Evolutionary conservation across 2,113 vertebrate genomes (phyloP), one percentile per base, ranked within the genome.

Genomic region (Xenopus borealis): DNA sequence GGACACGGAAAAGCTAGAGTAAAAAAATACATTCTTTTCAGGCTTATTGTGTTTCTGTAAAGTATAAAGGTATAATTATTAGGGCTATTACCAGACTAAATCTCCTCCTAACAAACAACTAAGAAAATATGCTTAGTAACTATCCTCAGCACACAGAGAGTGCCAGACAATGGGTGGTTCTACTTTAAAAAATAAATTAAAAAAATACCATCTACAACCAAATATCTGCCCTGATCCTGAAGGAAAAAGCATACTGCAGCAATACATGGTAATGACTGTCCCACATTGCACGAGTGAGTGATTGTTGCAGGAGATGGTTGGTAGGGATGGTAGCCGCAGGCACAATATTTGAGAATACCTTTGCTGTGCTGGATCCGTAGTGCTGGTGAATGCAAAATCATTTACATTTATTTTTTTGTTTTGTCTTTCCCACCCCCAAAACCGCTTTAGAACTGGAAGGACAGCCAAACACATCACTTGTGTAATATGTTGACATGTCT

Each of bases 1-100:
- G 59, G 59, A 57, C 62, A 77, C 50, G 47, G 61, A 62, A 61
- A 63, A 77, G 66, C 61, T 70, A 70, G 74, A 69, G 67, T 77
- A 77, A 77, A 77, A 77, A 77, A 77, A 77, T 77, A 77, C 74
- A 77, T 77, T 77, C 74, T 69, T 70, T 72, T 77, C 59, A 64
- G 66, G 59, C 68, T 77, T 77, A 64, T 64, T 27, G 33, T 75
- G 47, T 62, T 55, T 18, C 66, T 50, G 1, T 65, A 16, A 40
- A 70, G 59, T 70, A 77, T 77, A 70, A 76, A 76, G 74, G 47
- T 76, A 69, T 13, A 23, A 63, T 63, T 27, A 27, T 27, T 63
- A 45, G 66, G 58, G 47, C 20, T 69, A 69, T 64, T 77, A 70
- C 47, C 72, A 68, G 65, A 57, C 47, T 76, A 76, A 63, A 69